Evolutionary conservation across 2,797 vertebrate species (phyloP), one percentile per base, ranked within the genome.

Genomic region (Scomberomorus guttatus): DNA sequence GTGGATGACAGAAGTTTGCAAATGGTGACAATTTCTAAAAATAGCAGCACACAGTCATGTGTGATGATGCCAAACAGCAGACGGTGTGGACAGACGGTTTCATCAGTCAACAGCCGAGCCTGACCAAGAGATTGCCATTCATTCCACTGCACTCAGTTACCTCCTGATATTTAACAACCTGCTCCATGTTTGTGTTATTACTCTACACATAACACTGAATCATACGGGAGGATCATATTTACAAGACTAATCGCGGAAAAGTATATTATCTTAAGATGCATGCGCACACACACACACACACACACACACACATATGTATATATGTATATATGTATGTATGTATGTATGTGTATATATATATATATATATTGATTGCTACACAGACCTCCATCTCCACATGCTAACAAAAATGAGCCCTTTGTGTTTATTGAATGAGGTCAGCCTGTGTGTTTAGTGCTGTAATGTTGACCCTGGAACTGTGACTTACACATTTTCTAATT

Each of bases 391-490:
- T 52, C 17, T 44, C 22, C 50, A 57, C 27, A 65, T 59, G 61
- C 7, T 20, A 62, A 77, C 51, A 84, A 58, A 58, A 63, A 27
- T 17, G 14, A 37, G 65, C 29, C 1, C 25, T 56, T 24, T 59
- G 37, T 74, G 29, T 80, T 80, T 69, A 59, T 50, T 24, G 14
- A 65, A 77, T 87, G 55, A 84, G 64, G 42, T 82, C 77, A 84
- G 24, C 29, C 24, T 73, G 15, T 66, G 18, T 63, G 20, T 67
- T 75, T 17, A 75, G 32, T 66, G 66, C 58, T 72, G 20, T 24
- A 82, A 77, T 84, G 72, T 87, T 80, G 69, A 80, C 27, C 57
- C 20, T 60, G 27, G 11, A 10, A 62, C 62, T 42, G 25, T 17
- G 42, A 54, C 34, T 61, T 44, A 63, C 0, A 63, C 61, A 39